These are phyloP conservation scores for Tachina lurida DNA, from an alignment of 2,888 invertebrate species.

Conservation along the genomic window DNA sequence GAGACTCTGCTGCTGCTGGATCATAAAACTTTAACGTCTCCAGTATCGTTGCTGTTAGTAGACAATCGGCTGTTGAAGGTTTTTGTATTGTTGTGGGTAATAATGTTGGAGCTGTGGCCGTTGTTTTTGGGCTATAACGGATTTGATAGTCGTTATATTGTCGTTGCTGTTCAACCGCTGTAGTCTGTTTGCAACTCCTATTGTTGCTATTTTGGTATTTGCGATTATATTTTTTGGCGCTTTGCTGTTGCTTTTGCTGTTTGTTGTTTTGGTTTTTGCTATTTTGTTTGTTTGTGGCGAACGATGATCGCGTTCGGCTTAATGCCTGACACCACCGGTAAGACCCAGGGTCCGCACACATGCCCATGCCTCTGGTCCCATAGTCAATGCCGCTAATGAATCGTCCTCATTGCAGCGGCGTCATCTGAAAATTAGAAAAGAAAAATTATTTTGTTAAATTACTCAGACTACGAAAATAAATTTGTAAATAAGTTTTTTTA, in stretches of 20 bases:
- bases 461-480: too few relatives aligned
- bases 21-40: constrained; percentile 71
- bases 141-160: constrained; percentile 71
- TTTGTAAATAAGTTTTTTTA: too few relatives aligned
- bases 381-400: constrained; percentile 90
- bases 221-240: constrained; percentile 58
- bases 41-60: constrained; percentile 70
- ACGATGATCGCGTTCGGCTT: constrained; percentile 85
- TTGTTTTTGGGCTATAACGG: constrained; percentile 67
- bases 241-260: constrained; percentile 82
- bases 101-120: constrained; percentile 65
- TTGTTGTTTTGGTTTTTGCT: constrained; percentile 81
- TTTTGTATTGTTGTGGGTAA: constrained; percentile 57
- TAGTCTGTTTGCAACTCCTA: constrained; percentile 58
- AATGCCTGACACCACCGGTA: constrained; percentile 86
- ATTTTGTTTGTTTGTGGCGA: constrained; percentile 79
- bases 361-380: constrained; percentile 96
- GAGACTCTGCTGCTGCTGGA: constrained; percentile 58
- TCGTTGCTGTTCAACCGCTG: constrained; percentile 69
- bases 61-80: constrained; percentile 57
- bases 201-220: constrained; percentile 69
- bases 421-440: constrained; percentile 83
- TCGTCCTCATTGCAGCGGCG: constrained; percentile 89
- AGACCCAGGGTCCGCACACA: constrained; percentile 93
- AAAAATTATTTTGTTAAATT: neutral